A percentile compares a stretch with the other conserved stretches of the same genome.
Conservation (phyloP, 2,113 vertebrate genomes). For the Gobiocypris rarus region DNA sequence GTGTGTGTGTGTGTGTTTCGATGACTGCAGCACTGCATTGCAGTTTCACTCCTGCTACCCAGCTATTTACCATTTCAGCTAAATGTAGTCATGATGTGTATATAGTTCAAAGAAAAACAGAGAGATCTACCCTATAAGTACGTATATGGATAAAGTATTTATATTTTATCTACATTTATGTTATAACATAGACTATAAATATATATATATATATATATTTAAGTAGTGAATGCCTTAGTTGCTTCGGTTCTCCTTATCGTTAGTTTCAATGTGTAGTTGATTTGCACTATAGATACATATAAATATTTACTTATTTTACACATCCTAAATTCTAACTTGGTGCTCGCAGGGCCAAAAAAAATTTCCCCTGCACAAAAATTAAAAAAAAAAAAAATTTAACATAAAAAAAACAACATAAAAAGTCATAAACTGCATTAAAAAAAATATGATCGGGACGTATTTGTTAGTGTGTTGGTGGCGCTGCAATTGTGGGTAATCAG, state of each 20-base stretch:
- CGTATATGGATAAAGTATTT: slow-evolving; percentile 80
- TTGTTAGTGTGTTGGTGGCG: slow-evolving; percentile 41
- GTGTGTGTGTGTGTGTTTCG: neutral
- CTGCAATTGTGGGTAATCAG: neutral
- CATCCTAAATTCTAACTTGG: slow-evolving; percentile 60
- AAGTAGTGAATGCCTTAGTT: slow-evolving; percentile 74
- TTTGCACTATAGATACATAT: slow-evolving; percentile 73
- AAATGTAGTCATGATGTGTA: slow-evolving; percentile 72
- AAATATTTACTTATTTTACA: slow-evolving; percentile 69
- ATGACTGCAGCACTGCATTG: slow-evolving; percentile 42
- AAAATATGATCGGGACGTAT: slow-evolving; percentile 50
- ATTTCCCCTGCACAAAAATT: neutral
- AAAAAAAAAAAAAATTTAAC: slow-evolving; percentile 49
- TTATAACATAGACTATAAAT: slow-evolving; percentile 37
- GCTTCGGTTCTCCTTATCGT: slow-evolving; percentile 41
- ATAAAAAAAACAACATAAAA: slow-evolving; percentile 46
- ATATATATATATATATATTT: slow-evolving; percentile 71
- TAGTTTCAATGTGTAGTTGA: slow-evolving; percentile 68
- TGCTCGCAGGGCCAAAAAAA: slow-evolving; percentile 56
- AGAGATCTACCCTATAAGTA: slow-evolving; percentile 63
- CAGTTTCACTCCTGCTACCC: slow-evolving; percentile 61
- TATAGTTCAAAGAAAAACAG: slow-evolving; percentile 75
- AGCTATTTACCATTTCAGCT: slow-evolving; percentile 73
- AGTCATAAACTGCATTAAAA: slow-evolving; percentile 32
- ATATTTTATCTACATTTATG: slow-evolving; percentile 73